Base-by-base conservation (phyloP, 92 coral and sea anemone genomes). In the Porites rus region DNA sequence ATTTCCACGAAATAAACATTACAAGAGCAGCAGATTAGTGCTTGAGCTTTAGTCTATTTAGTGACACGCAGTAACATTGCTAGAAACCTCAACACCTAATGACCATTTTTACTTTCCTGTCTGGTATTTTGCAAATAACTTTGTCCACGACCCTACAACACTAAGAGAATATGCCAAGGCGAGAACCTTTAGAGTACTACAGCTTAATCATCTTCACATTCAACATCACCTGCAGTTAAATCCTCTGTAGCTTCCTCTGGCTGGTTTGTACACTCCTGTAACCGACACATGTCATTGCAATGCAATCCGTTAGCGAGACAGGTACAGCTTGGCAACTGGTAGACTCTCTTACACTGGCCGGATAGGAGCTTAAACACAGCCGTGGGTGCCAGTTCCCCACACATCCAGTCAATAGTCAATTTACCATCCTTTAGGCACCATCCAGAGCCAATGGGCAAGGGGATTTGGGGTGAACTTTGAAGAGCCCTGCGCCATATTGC, bases 391-490 rank as follows among this genome's bases (percentile, higher is more conserved):
- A 87, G 87, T 19, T 88, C 83, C 9, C 91, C 87, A 28, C 76
- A 74, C 91, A 74, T 74, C 88, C 91, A 90, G 84, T 90, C 79
- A 56, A 84, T 74, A 25, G 69, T 75, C 10, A 88, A 80, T 31
- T 72, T 73, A 21, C 82, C 81, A 46, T 79, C 85, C 63, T 79
- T 79, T 8, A 72, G 65, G 56, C 38, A 28, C 94, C 89, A 91
- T 7, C 91, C 91, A 77, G 69, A 77, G 6, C 88, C 76, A 70
- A 68, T 65, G 50, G 87, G 91, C 17, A 88, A 86, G 77, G 89
- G 86, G 54, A 87, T 79, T 74, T 87, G 58, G 74, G 93, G 91
- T 65, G 80, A 80, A 74, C 84, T 91, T 28, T 28, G 87, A 16
- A 84, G 89, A 65, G 85, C 70, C 67, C 85, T 38, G 20, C 76